A percentile compares a stretch with the other conserved stretches of the same genome.
phyloP scores from a whole-genome alignment of 2,797 vertebrate species.

The Sebastolobus altivelis region DNA sequence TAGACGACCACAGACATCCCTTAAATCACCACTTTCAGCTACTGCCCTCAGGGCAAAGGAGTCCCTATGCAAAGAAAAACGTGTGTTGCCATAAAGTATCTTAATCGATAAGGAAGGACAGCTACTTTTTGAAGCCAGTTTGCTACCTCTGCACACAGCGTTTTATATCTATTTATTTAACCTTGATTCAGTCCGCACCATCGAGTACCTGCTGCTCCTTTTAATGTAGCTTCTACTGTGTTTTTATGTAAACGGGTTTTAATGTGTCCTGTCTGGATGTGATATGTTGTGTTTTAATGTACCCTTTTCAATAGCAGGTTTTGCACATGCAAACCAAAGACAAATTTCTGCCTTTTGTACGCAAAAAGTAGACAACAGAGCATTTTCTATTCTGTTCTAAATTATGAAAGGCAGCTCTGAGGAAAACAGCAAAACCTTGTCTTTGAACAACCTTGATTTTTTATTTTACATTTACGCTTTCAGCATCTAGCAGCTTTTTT shows the following conservation, averaged over 20 bases:
- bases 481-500: background rate
- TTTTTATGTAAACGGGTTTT: background rate
- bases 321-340: background rate
- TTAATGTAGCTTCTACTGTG: background rate
- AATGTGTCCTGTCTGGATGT: background rate
- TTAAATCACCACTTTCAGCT: too few relatives aligned
- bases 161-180: too few relatives aligned
- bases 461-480: background rate
- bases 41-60: too few relatives aligned
- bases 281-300: background rate
- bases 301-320: background rate
- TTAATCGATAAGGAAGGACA: background rate
- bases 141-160: too few relatives aligned
- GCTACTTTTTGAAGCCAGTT: too few relatives aligned
- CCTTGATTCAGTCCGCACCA: too few relatives aligned
- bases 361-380: too few relatives aligned
- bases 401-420: background rate
- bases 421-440: background rate
- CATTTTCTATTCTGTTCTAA: background rate
- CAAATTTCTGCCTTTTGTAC: background rate
- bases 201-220: background rate
- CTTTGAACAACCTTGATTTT: slow-evolving; percentile 3
- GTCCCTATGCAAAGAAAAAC: too few relatives aligned
- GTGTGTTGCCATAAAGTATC: background rate
- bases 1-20: too few relatives aligned